Conservation (phyloP, 2,113 vertebrate species). For the Tor tambroides region DNA sequence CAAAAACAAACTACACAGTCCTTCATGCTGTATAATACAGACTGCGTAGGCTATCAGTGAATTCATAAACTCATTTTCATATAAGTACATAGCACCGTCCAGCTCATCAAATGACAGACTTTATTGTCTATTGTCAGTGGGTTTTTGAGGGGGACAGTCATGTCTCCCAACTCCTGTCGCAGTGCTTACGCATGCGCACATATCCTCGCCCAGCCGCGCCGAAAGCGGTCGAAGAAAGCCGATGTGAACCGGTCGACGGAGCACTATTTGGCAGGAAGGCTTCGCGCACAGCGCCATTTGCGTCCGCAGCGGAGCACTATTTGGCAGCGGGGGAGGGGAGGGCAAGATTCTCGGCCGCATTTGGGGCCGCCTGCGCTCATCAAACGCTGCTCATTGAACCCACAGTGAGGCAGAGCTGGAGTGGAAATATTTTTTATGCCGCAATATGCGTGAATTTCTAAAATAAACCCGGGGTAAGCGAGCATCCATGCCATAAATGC, state of each 20-base stretch:
- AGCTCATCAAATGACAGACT: not conserved
- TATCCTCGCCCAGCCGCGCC: slow-evolving; percentile 52
- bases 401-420: slow-evolving; percentile 48
- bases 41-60: not conserved
- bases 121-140: slow-evolving; percentile 12
- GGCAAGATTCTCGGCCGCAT: slow-evolving; percentile 61
- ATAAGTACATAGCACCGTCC: not conserved
- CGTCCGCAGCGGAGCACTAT: slow-evolving; percentile 52
- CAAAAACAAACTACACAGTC: too few species aligned
- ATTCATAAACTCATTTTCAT: not conserved
- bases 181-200: slow-evolving; percentile 58
- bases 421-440: slow-evolving; percentile 53
- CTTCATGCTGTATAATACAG: not conserved
- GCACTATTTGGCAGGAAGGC: slow-evolving; percentile 78
- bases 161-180: slow-evolving; percentile 53
- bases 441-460: slow-evolving; percentile 43
- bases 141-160: slow-evolving; percentile 9
- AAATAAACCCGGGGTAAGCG: slow-evolving; percentile 60
- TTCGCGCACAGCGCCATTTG: slow-evolving; percentile 43
- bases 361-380: slow-evolving; percentile 64
- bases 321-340: slow-evolving; percentile 61
- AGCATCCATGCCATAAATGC: slow-evolving; percentile 24
- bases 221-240: slow-evolving; percentile 40
- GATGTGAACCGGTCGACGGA: slow-evolving; percentile 58
- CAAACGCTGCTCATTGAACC: slow-evolving; percentile 59